phyloP scores from a whole-genome alignment of 2,797 vertebrate species.

The Silurus aristotelis region DNA sequence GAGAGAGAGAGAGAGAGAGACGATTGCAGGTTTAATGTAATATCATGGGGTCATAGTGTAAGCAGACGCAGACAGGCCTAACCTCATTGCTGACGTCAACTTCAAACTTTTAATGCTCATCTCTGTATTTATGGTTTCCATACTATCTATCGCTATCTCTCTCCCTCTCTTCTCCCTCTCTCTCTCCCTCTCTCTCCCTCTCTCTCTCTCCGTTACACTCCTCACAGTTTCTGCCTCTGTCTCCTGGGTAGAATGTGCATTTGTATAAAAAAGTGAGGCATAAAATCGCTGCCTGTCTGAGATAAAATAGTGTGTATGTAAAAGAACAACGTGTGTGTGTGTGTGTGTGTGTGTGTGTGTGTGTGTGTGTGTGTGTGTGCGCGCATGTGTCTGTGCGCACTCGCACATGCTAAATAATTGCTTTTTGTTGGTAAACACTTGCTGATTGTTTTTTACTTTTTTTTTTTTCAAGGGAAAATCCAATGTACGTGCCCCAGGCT shows the following conservation, averaged over 20 bases:
- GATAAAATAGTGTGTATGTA: slow-evolving; percentile 5
- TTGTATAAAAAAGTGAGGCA: slow-evolving; percentile 19
- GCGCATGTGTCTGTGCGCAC: too few species aligned
- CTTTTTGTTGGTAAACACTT: not conserved
- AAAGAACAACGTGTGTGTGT: slow-evolving; percentile 9
- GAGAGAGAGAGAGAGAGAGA: not conserved
- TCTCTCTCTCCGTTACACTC: not conserved
- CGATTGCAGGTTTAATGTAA: slow-evolving; percentile 15
- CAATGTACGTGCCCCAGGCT: slow-evolving; percentile 13
- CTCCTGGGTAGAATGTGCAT: not conserved
- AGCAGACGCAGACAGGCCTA: slow-evolving; percentile 20
- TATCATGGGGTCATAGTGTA: slow-evolving; percentile 37
- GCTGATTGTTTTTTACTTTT: not conserved
- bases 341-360: slow-evolving; percentile 15
- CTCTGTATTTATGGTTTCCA: not conserved
- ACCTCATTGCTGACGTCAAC: slow-evolving; percentile 43
- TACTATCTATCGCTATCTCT: not conserved
- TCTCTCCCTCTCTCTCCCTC: not conserved
- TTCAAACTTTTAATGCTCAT: slow-evolving; percentile 2
- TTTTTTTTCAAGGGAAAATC: slow-evolving; percentile 11
- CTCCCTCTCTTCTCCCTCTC: too few species aligned
- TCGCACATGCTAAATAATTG: not conserved
- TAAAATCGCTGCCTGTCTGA: slow-evolving; percentile 34
- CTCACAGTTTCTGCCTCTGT: not conserved
- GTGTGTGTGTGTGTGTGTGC: not conserved